phyloP scores from a whole-genome alignment of 2,888 invertebrate species.

The Synanthedon formicaeformis region DNA sequence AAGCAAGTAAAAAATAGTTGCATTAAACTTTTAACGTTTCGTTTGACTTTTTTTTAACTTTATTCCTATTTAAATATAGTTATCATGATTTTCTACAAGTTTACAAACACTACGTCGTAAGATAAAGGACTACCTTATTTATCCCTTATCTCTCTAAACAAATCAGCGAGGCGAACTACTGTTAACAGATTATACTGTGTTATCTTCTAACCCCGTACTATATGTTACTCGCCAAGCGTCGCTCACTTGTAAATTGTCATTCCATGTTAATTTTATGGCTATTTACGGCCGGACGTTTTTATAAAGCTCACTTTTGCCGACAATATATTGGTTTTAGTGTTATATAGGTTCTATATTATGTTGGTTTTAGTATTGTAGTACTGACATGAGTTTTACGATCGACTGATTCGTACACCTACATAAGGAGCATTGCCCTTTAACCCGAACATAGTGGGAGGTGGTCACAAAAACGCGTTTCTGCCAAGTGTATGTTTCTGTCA shows the following conservation, averaged over 20 bases:
- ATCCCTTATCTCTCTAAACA: too few species aligned
- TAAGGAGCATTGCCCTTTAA: background rate
- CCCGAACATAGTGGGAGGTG: background rate
- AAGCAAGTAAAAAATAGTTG: too few species aligned
- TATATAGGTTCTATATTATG: background rate
- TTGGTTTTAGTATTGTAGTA: slow-evolving; percentile 1
- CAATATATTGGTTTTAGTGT: slow-evolving; percentile 3
- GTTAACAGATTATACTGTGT: background rate
- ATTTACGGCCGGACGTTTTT: slow-evolving; percentile 32
- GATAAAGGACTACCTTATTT: too few species aligned
- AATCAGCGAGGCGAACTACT: too few species aligned
- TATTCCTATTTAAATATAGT: too few species aligned
- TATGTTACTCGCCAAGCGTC: background rate
- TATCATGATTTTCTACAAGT: too few species aligned
- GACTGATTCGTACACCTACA: background rate
- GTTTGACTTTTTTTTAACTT: too few species aligned
- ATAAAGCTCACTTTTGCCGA: slow-evolving; percentile 13
- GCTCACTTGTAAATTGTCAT: slow-evolving; percentile 37
- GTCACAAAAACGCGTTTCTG: too few species aligned
- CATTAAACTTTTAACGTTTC: too few species aligned
- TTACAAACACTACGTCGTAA: too few species aligned
- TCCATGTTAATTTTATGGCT: slow-evolving; percentile 50
- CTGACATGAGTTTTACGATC: background rate
- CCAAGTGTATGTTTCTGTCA: too few species aligned
- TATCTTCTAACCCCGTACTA: background rate